Conservation (phyloP, 2,888 invertebrate genomes). For the Argyra leucocephala region DNA sequence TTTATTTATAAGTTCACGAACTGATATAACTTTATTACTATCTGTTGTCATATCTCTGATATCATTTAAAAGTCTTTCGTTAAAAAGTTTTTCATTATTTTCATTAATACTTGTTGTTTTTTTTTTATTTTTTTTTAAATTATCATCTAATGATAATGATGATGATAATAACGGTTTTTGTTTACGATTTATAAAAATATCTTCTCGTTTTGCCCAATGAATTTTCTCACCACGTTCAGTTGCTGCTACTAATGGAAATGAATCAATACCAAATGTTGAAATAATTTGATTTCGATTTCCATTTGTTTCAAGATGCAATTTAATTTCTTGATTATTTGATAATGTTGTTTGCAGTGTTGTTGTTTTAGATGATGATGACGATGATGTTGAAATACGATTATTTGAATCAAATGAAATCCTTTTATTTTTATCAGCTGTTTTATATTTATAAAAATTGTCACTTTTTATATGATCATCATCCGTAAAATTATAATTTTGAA, state of each 20-base stretch:
- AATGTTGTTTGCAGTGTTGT: neutral
- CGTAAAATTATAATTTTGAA: neutral
- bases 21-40: neutral
- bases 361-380: neutral
- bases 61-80: conserved; percentile 9
- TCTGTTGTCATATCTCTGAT: neutral
- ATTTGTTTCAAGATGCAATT: neutral
- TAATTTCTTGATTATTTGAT: neutral
- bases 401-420: conserved; percentile 11
- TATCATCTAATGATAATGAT: conserved; percentile 14
- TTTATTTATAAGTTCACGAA: neutral
- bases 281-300: neutral
- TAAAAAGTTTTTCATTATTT: neutral
- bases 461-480: conserved; percentile 29
- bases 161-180: conserved; percentile 13
- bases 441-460: conserved; percentile 43
- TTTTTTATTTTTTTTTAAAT: conserved; percentile 16
- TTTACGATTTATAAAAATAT: conserved; percentile 25
- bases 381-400: neutral
- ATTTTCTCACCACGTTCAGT: conserved; percentile 30
- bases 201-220: conserved; percentile 36
- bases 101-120: conserved; percentile 11
- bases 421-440: conserved; percentile 33
- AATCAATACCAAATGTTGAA: neutral
- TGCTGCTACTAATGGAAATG: conserved; percentile 26